Evolutionary conservation across 2,113 vertebrate genomes (phyloP), one percentile per base, ranked within the genome.

Genomic region (Gadus macrocephalus): DNA sequence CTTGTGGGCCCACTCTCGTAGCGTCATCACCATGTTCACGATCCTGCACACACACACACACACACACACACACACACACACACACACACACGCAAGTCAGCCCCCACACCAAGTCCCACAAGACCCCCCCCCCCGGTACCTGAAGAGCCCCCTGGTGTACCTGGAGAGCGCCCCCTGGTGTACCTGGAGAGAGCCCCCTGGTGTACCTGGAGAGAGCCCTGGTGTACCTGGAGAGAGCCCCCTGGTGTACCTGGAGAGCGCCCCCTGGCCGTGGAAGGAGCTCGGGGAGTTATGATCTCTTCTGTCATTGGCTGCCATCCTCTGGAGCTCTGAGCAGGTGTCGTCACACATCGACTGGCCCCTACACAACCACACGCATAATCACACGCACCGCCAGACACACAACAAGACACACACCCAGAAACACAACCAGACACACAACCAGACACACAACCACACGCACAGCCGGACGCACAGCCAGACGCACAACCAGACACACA

Each of bases 1-100:
- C 83, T 91, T 96, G 76, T 92, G 94, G 20, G 94, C 94, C 97
- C 97, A 98, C 55, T 94, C 93, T 78, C 96, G 90, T 71, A 99
- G 89, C 58, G 95, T 88, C 69, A 95, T 88, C 83, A 98, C 93
- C 89, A 98, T 91, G 4, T 78, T 86, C 4, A 83, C 92, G 15
- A 98, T 85, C 89, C 96, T 98, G 73, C 12, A 12, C 11, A 9
- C 7, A 49, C 42, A 49, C 42, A 49, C 8, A 14, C 42, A 49
- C 42, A 12, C 42, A 14, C 38, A 4, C 6, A 42, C 11, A 42
- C 38, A 4, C 25, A 25, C 25, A 25, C 25, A 25, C 25, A 25
- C 25, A 25, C 25, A 25, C 25, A 25, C 25, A 25, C 25, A 25
- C 25, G 2, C 25, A 25, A 25, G 25, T 25, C 25, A 25, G 25